Percentiles rank a stretch among this genome's conserved stretches.
Evolutionary conservation across 2,888 invertebrate genomes (phyloP).

Genomic region (Isotomurus palustris): DNA sequence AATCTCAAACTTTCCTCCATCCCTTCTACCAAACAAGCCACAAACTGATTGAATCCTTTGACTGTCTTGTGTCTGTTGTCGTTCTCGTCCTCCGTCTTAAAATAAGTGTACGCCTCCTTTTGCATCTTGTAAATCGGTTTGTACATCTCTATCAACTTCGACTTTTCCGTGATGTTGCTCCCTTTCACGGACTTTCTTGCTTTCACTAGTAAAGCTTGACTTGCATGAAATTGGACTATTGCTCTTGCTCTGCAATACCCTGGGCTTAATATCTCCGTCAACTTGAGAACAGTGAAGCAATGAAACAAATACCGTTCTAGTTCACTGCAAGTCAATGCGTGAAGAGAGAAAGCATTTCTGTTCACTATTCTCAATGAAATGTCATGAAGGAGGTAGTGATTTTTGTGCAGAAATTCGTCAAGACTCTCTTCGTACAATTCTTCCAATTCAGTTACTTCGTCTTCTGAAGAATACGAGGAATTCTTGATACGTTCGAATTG

Average conservation of each 20-base stretch:
- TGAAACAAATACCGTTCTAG: conserved; percentile 25
- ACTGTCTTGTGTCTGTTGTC: conserved; percentile 19
- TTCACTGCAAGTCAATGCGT: conserved; percentile 20
- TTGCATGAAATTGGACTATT: conserved; percentile 29
- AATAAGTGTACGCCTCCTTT: conserved; percentile 28
- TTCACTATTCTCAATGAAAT: conserved; percentile 35
- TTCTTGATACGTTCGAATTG: conserved; percentile 30
- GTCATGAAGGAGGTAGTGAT: conserved; percentile 32
- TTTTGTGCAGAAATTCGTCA: conserved; percentile 21
- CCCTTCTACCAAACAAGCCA: conserved; percentile 32
- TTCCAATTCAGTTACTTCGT: conserved; percentile 31
- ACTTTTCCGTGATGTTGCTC: conserved; percentile 1
- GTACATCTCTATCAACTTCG: conserved; percentile 13
- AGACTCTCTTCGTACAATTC: conserved; percentile 24
- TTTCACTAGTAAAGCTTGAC: conserved; percentile 27
- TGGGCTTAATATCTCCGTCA: conserved; percentile 23
- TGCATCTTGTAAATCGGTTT: conserved; percentile 28
- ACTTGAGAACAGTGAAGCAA: conserved; percentile 20
- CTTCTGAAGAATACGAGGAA: conserved; percentile 13
- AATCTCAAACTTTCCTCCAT: conserved; percentile 26
- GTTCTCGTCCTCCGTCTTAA: conserved; percentile 31
- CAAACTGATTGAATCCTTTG: conserved; percentile 29
- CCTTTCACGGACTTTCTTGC: conserved; percentile 17
- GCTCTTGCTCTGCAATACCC: conserved; percentile 31
- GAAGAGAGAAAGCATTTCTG: conserved; percentile 28